These are phyloP conservation scores for Ascidia mentula DNA, from an alignment of 23 tunicate genomes.

Conservation along the genomic window DNA sequence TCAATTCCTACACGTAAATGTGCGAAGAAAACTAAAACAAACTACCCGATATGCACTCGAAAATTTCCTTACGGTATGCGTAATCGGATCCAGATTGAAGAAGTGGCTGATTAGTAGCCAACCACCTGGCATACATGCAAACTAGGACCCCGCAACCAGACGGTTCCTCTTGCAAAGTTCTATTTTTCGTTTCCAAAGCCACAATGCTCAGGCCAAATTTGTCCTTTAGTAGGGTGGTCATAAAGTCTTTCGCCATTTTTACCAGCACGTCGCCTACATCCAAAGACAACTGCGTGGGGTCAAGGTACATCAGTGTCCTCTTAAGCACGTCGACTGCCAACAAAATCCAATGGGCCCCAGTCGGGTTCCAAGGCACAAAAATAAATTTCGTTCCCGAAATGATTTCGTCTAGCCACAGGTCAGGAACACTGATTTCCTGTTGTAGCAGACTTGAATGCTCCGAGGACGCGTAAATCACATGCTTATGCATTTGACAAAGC, in stretches of 20 bases:
- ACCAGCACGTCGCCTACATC: neutral
- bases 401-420: neutral
- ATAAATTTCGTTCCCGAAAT: neutral
- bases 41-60: neutral
- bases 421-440: neutral
- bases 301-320: slow-evolving; percentile 16
- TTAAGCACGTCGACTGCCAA: slow-evolving; percentile 23
- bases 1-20: no score
- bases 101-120: slow-evolving; percentile 2
- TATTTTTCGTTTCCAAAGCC: slow-evolving; percentile 2
- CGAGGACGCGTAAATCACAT: slow-evolving; percentile 21
- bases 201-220: slow-evolving; percentile 4
- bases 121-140: slow-evolving; percentile 31
- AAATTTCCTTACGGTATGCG: neutral
- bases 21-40: slow-evolving; percentile 10
- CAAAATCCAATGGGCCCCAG: slow-evolving; percentile 31
- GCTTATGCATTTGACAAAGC: neutral
- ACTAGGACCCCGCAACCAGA: slow-evolving; percentile 32
- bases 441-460: neutral
- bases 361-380: slow-evolving; percentile 36
- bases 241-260: slow-evolving; percentile 12
- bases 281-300: neutral
- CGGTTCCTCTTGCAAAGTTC: slow-evolving; percentile 9
- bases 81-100: neutral
- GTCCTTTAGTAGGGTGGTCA: neutral